Conservation (phyloP, 2,888 invertebrate genomes). For the Parapristionchus giblindavisi region DNA sequence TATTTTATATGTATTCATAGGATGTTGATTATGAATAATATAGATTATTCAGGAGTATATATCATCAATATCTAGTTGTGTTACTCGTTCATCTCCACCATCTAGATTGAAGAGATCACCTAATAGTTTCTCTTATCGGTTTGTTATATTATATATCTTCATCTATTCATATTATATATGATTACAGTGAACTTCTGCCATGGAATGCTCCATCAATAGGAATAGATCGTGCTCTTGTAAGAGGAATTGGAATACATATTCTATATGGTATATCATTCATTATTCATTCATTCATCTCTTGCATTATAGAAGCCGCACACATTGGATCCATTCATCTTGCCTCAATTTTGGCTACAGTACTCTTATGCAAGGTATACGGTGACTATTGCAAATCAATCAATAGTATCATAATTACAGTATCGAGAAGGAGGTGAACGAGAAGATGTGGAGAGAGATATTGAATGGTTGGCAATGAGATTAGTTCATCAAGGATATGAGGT, state of each 20-base stretch:
- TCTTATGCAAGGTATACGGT: constrained; percentile 58
- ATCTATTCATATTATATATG: not conserved
- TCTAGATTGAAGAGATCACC: constrained; percentile 44
- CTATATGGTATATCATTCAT: constrained; percentile 49
- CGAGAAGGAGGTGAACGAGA: constrained; percentile 32
- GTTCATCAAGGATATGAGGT: constrained; percentile 50
- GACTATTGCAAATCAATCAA: not conserved
- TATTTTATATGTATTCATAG: not conserved
- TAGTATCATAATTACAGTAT: constrained; percentile 4
- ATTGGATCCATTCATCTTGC: constrained; percentile 56
- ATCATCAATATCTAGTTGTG: constrained; percentile 24
- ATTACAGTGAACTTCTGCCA: constrained; percentile 60
- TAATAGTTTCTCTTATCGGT: constrained; percentile 52
- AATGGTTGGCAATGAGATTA: constrained; percentile 51
- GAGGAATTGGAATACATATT: constrained; percentile 64
- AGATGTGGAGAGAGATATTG: constrained; percentile 44
- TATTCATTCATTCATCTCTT: not conserved
- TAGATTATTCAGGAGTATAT: constrained; percentile 33
- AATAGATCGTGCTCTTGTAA: constrained; percentile 55
- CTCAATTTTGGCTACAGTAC: constrained; percentile 52
- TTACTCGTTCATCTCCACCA: constrained; percentile 29
- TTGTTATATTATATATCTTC: not conserved
- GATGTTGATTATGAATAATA: constrained; percentile 34
- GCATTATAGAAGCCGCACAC: constrained; percentile 55
- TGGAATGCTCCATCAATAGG: constrained; percentile 58